Evolutionary conservation across 1,140 invertebrate genomes (phyloP), one percentile per base, ranked within the genome.

Genomic region (Platorchestia sp.): DNA sequence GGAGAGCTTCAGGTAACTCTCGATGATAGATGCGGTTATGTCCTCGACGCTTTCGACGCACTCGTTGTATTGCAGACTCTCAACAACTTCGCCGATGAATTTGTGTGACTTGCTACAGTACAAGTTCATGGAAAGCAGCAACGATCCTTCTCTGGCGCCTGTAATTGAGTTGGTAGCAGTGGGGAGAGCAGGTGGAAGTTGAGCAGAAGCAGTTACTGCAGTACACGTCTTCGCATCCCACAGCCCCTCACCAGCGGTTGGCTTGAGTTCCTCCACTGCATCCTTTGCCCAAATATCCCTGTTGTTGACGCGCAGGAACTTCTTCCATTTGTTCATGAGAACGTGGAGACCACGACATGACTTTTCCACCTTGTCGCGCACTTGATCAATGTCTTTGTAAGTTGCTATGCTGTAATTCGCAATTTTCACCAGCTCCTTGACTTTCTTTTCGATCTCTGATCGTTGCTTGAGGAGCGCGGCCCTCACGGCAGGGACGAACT

Each of bases 371-470:
- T 98, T 98, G 96, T 98, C 98, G 96, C 99, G 99, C 19, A 99
- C 98, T n/a, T 93, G 91, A 44, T 93, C 91, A 44, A 93, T 93
- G n/a, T 93, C 91, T 45, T 36, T 45, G 91, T 93, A 93, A 16
- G 91, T 93, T 14, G 91, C 91, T 27, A 93, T 93, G 45, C 91
- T 93, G 91, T 93, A 99, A 53, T 98, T 97, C n/a, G 98, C 98
- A 89, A 99, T 99, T 97, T 99, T 99, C 0, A 99, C 98, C 97
- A 99, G 99, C 96, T 99, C 99, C 96, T 98, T 98, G 0, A 99
- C 97, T 97, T 99, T 98, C 97, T 99, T 99, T 96, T 99, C 99
- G 95, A 99, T 98, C 0, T 99, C 99, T 0, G 97, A 96, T 95
- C 98, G 98, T 16, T 98, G 97, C 10, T 98, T 97, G 43, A 98